Percentiles rank a stretch among this genome's conserved stretches.
phyloP scores from a whole-genome alignment of 92 coral and sea anemone species.

The Epizoanthus fatuus region DNA sequence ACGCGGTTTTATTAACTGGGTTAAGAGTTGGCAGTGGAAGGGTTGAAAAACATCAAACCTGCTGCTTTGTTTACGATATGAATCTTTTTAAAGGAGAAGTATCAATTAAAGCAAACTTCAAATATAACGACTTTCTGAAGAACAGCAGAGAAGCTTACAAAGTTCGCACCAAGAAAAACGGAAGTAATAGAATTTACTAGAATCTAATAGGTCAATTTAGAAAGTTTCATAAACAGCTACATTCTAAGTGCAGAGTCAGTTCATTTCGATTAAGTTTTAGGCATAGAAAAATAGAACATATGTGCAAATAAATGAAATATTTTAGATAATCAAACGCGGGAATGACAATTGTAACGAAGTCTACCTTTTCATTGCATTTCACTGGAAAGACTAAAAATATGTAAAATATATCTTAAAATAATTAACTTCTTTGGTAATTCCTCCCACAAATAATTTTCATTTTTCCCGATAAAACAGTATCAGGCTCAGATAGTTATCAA shows the following conservation, averaged over 20 bases:
- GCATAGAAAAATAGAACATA: slow-evolving; percentile 9
- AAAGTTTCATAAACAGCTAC: too few species aligned
- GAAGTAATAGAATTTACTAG: too few species aligned
- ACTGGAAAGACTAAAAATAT: not conserved
- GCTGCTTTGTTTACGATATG: too few species aligned
- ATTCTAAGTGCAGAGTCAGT: not conserved
- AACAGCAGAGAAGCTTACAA: too few species aligned
- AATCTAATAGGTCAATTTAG: too few species aligned
- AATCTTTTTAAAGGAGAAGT: too few species aligned
- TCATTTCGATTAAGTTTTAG: not conserved
- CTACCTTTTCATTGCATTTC: not conserved
- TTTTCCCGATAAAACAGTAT: not conserved
- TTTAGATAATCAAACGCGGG: not conserved
- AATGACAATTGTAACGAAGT: not conserved
- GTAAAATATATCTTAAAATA: not conserved
- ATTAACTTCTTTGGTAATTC: not conserved
- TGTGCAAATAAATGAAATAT: not conserved
- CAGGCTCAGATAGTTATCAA: not conserved
- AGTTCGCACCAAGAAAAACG: too few species aligned
- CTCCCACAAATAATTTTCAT: slow-evolving; percentile 20
- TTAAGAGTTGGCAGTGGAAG: too few species aligned
- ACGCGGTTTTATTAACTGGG: too few species aligned
- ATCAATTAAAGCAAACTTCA: too few species aligned
- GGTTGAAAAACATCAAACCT: too few species aligned
- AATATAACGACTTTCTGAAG: too few species aligned